Conservation (phyloP, 2,888 invertebrate species). For the Orchesella flavescens region DNA sequence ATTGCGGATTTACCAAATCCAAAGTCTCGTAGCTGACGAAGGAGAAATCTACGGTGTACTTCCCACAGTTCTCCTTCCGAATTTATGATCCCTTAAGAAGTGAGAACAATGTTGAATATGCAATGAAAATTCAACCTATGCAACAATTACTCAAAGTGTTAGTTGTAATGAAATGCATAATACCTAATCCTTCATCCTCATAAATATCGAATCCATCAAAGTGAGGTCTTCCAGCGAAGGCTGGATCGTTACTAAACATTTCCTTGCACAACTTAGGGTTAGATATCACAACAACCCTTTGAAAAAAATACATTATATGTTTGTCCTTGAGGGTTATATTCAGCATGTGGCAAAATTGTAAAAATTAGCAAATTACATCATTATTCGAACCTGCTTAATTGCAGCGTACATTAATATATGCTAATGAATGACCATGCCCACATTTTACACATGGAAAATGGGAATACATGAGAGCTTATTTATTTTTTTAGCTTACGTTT, state of each 20-base stretch:
- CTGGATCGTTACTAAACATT: slow-evolving; percentile 13
- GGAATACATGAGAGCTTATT: no score
- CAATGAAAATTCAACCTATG: no score
- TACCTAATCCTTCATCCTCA: not conserved
- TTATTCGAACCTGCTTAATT: no score
- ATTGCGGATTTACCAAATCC: slow-evolving; percentile 35
- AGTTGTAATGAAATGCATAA: no score
- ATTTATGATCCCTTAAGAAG: slow-evolving; percentile 6
- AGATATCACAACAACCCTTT: slow-evolving; percentile 24
- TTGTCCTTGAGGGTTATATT: no score
- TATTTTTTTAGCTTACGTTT: slow-evolving; percentile 19
- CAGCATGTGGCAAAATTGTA: no score
- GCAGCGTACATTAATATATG: no score
- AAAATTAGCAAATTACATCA: no score
- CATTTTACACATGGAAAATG: no score
- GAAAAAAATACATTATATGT: not conserved
- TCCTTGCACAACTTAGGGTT: slow-evolving; percentile 22
- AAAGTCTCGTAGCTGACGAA: slow-evolving; percentile 30
- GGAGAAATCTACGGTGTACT: slow-evolving; percentile 13
- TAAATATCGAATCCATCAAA: not conserved
- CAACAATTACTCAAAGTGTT: no score
- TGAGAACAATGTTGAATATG: not conserved
- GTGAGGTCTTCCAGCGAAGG: slow-evolving; percentile 8
- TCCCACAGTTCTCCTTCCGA: slow-evolving; percentile 39
- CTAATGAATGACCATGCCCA: no score